These are phyloP conservation scores for Diplodus sargus DNA, from an alignment of 2,797 vertebrate genomes.

Conservation along the genomic window DNA sequence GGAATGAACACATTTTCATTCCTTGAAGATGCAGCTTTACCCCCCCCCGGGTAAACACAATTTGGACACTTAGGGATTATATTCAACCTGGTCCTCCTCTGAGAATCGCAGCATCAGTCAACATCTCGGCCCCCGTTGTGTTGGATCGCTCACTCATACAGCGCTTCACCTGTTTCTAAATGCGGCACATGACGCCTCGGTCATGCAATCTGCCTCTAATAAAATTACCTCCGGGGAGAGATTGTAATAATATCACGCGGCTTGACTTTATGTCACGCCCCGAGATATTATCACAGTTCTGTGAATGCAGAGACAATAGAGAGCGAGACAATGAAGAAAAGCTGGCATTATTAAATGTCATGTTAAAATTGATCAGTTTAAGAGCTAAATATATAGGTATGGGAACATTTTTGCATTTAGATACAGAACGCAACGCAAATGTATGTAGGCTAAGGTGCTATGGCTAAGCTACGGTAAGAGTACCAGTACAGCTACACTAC, in stretches of 20 bases:
- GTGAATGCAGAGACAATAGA: background rate
- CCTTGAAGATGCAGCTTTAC: slow-evolving; percentile 16
- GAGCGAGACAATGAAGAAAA: slow-evolving; percentile 2
- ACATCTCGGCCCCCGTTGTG: slow-evolving; percentile 18
- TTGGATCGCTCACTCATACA: slow-evolving; percentile 21
- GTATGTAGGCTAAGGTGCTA: background rate
- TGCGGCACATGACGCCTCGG: slow-evolving; percentile 33
- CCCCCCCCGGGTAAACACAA: slow-evolving; percentile 31
- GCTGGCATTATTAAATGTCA: too few species aligned
- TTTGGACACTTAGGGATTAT: slow-evolving; percentile 35
- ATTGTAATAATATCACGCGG: slow-evolving; percentile 28
- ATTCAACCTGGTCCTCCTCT: slow-evolving; percentile 17
- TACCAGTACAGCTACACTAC: too few species aligned
- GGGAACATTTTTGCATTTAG: background rate
- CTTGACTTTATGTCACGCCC: slow-evolving; percentile 8
- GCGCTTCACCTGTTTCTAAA: slow-evolving; percentile 40
- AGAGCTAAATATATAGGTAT: background rate
- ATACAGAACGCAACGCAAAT: background rate
- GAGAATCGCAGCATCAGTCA: slow-evolving; percentile 29
- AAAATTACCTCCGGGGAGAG: slow-evolving; percentile 19
- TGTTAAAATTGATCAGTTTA: background rate
- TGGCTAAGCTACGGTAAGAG: too few species aligned
- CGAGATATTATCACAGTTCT: background rate
- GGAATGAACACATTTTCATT: slow-evolving; percentile 18
- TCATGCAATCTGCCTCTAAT: slow-evolving; percentile 44